These are phyloP conservation scores for Agelastica alni DNA, from an alignment of 2,888 invertebrate species.

Conservation along the genomic window DNA sequence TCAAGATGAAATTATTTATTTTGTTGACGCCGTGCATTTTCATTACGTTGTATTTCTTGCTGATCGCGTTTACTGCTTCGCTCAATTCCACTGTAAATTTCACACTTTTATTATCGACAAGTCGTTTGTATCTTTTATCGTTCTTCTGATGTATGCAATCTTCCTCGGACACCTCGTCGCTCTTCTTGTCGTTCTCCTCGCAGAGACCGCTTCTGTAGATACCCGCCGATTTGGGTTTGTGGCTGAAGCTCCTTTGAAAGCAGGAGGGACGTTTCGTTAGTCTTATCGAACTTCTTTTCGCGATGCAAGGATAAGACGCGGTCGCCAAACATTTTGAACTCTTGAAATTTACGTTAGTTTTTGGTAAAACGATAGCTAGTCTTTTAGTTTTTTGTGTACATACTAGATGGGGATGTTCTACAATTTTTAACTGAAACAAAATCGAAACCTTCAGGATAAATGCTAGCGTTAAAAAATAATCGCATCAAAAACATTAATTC, in stretches of 20 bases:
- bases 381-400: background rate
- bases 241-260: constrained; percentile 21
- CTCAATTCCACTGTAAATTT: constrained; percentile 21
- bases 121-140: constrained; percentile 6
- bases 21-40: constrained; percentile 23
- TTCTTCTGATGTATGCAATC: constrained; percentile 19
- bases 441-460: too few relatives aligned
- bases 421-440: background rate
- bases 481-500: too few relatives aligned
- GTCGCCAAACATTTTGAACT: background rate
- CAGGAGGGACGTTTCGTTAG: constrained; percentile 11
- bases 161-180: constrained; percentile 22
- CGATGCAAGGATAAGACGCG: background rate
- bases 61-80: constrained; percentile 12
- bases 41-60: constrained; percentile 8
- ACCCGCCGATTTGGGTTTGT: constrained; percentile 14
- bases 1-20: constrained; percentile 24
- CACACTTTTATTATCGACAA: constrained; percentile 1
- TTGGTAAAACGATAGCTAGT: background rate
- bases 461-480: too few relatives aligned
- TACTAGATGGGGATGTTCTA: background rate
- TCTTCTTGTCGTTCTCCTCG: constrained; percentile 13
- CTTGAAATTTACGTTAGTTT: background rate
- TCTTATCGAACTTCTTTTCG: constrained; percentile 14
- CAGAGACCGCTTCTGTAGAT: constrained; percentile 2